These are phyloP conservation scores for Musca domestica DNA, from an alignment of 1,140 invertebrate species.

Conservation along the genomic window DNA sequence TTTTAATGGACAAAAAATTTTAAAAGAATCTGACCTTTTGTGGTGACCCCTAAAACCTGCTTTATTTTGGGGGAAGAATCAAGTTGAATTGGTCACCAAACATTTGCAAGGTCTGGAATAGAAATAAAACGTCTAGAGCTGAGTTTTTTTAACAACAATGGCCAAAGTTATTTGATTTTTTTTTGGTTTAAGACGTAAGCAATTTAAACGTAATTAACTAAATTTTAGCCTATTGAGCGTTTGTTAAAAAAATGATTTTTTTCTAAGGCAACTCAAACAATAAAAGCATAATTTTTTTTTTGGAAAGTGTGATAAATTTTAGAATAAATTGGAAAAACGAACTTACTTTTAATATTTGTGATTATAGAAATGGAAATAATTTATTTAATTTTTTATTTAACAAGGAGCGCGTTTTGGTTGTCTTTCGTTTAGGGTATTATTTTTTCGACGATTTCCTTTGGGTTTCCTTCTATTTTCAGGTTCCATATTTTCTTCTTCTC, in stretches of 20 bases:
- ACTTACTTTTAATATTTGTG: too few relatives aligned
- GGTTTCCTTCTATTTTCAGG: neutral
- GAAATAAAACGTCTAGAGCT: too few relatives aligned
- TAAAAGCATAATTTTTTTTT: neutral
- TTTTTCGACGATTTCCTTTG: neutral
- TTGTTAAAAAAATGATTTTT: neutral
- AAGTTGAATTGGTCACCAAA: too few relatives aligned
- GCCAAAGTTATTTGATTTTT: neutral
- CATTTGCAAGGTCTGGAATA: too few relatives aligned
- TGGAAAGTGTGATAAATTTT: neutral
- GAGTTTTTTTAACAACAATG: too few relatives aligned
- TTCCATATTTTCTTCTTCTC: neutral
- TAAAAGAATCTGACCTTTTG: too few relatives aligned
- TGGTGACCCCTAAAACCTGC: too few relatives aligned
- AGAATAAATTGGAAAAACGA: too few relatives aligned
- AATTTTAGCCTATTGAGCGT: neutral
- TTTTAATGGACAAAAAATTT: too few relatives aligned
- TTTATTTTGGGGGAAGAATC: too few relatives aligned
- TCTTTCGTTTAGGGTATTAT: too few relatives aligned
- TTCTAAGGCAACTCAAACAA: constrained; percentile 1
- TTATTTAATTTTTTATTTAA: neutral
- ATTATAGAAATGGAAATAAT: too few relatives aligned
- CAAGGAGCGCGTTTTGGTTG: constrained; percentile 14
- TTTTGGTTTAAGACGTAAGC: neutral
- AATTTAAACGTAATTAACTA: constrained; percentile 8